Base-by-base conservation (phyloP, 30 jellyfish, hydroid and myxozoan genomes). In the Catostylus mosaicus region DNA sequence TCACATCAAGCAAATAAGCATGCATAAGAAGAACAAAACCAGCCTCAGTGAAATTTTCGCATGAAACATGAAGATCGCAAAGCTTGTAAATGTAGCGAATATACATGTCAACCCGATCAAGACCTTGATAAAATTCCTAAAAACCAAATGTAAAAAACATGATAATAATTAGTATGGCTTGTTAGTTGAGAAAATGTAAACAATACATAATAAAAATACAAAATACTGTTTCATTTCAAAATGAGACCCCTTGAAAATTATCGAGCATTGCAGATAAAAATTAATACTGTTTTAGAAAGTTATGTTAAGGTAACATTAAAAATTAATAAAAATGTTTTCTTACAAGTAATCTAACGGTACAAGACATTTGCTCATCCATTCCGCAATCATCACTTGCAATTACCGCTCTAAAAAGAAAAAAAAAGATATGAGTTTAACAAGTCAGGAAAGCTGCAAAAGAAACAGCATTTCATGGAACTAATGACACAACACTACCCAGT, bases 11-110 rank as follows among this genome's bases (percentile, higher is more conserved):
- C 31, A 93, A 48, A 0, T 72, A 31, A 0, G 99, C 96, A 62
- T 93, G 99, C 86, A 89, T 83, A 24, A 57, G 86, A 29, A 93
- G 86, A 27, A 94, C 88, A 59, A 76, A 93, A n/a, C 96, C 99
- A 27, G 99, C 99, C 68, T 93, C 99, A 7, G 97, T 93, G 92
- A 32, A 86, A 66, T 88, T 93, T 73, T 84, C 88, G 77, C 99
- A 88, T 18, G 87, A 34, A 43, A 81, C 75, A 72, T 93, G 99
- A 32, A 93, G 90, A 35, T 86, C 85, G 45, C 93, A 96, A 30
- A 93, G 92, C 52, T 87, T 88, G 88, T 93, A 77, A 29, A 93
- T 83, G 74, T 84, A 85, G 34, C 96, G 89, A 61, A 86, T 87
- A 35, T 93, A 93, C 99, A 93, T 93, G 66, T 93, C 97, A 31